A percentile compares a stretch with the other conserved stretches of the same genome.
Conservation (phyloP, 2,888 invertebrate species). For the Psylliodes chrysocephalus region DNA sequence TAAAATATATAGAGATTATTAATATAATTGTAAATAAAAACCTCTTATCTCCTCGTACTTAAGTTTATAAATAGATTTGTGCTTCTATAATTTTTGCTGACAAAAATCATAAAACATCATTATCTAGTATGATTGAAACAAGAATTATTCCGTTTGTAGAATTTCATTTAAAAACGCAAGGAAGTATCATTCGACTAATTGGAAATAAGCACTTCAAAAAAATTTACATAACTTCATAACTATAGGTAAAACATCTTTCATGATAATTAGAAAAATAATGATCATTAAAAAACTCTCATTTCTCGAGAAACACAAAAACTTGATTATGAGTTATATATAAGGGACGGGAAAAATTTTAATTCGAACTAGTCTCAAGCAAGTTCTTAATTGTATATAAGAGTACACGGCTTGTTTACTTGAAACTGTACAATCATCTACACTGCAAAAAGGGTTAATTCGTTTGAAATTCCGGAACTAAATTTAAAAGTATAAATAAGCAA, state of each 20-base stretch:
- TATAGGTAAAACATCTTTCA: constrained; percentile 28
- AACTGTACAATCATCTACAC: constrained; percentile 27
- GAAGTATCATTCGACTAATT: constrained; percentile 27
- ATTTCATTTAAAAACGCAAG: constrained; percentile 21
- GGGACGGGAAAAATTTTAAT: constrained; percentile 23
- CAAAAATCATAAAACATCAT: background rate
- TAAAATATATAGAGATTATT: no score
- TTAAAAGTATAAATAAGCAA: no score
- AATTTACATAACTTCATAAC: constrained; percentile 33
- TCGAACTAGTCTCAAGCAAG: constrained; percentile 29
- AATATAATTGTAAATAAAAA: no score
- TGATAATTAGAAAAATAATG: constrained; percentile 29
- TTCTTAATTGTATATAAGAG: constrained; percentile 24
- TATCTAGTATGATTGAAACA: constrained; percentile 1
- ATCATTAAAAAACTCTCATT: constrained; percentile 34
- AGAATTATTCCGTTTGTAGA: constrained; percentile 20
- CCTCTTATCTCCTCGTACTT: no score
- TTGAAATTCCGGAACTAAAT: no score
- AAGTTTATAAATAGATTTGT: no score
- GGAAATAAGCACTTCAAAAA: constrained; percentile 31
- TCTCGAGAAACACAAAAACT: constrained; percentile 28
- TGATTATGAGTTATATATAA: constrained; percentile 22
- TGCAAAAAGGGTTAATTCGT: constrained; percentile 7
- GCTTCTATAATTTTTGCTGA: background rate
- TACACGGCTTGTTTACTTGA: constrained; percentile 22